Evolutionary conservation across 2,797 vertebrate genomes (phyloP).

Genomic region (Furcifer pardalis): DNA sequence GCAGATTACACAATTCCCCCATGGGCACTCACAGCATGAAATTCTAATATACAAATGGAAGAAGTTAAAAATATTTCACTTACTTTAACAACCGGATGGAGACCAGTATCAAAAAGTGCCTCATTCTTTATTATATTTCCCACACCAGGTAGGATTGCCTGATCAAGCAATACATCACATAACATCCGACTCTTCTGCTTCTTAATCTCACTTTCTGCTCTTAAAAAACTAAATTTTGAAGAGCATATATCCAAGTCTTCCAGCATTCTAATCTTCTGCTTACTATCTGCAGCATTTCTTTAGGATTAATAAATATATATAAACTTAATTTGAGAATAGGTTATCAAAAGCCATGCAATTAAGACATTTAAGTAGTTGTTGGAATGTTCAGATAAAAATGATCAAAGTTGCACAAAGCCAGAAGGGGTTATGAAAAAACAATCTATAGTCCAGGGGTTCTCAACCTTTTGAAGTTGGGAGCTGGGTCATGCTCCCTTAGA

Average conservation of each 20-base stretch:
- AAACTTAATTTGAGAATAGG: not conserved
- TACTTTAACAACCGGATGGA: conserved; percentile 90
- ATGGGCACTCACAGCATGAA: not conserved
- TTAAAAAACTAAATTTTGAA: conserved; percentile 83
- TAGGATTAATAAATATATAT: conserved; percentile 19
- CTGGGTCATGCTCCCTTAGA: no score
- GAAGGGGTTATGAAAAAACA: not conserved
- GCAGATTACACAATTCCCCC: no score
- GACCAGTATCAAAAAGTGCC: conserved; percentile 90
- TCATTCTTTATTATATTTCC: conserved; percentile 99
- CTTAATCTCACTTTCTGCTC: conserved; percentile 81
- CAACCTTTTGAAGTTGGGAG: no score
- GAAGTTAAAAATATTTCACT: conserved; percentile 25
- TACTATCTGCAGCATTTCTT: conserved; percentile 84
- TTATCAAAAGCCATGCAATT: not conserved
- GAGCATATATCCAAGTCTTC: conserved; percentile 90
- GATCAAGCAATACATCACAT: conserved; percentile 92
- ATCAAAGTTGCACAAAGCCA: conserved; percentile 2
- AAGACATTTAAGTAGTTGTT: not conserved
- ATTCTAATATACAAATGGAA: not conserved
- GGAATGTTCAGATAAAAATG: not conserved
- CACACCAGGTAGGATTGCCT: conserved; percentile 90
- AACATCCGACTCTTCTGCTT: conserved; percentile 83
- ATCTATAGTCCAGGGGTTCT: no score
- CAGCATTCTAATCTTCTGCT: conserved; percentile 81